phyloP scores from a whole-genome alignment of 2,797 vertebrate species.

The Halcyon leucocephala region DNA sequence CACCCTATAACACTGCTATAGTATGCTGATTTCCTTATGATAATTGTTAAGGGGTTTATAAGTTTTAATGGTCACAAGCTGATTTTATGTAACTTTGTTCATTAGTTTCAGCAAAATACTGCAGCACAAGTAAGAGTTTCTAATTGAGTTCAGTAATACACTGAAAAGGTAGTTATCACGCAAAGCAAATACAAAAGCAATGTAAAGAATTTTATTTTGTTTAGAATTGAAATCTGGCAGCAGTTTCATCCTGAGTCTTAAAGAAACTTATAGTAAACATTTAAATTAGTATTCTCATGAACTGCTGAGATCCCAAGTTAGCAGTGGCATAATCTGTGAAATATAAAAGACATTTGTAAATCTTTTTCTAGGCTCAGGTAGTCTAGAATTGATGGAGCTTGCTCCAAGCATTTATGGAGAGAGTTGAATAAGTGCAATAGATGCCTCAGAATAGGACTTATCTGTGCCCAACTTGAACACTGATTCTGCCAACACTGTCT shows the following conservation, averaged over 20 bases:
- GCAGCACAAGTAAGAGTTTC: conserved; percentile 45
- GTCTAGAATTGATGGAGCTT: not conserved
- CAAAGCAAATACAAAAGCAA: conserved; percentile 39
- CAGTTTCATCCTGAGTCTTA: conserved; percentile 18
- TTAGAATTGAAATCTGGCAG: conserved; percentile 54
- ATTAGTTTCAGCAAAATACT: conserved; percentile 59
- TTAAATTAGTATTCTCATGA: conserved; percentile 14
- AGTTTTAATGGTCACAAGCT: conserved; percentile 66
- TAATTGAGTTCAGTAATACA: conserved; percentile 52
- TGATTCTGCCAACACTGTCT: not conserved
- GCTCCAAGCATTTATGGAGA: not conserved
- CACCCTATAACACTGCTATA: conserved; percentile 10
- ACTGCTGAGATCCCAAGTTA: conserved; percentile 1
- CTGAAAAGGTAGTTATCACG: conserved; percentile 51
- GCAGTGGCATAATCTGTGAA: not conserved
- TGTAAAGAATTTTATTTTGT: conserved; percentile 59
- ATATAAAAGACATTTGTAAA: not conserved
- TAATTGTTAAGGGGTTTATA: conserved; percentile 59
- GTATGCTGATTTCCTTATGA: conserved; percentile 56
- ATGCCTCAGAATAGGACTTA: not conserved
- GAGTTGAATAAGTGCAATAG: not conserved
- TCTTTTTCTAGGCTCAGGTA: not conserved
- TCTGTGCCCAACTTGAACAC: not conserved
- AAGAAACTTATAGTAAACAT: not conserved
- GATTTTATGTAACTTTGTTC: conserved; percentile 67